Evolutionary conservation across 2,113 vertebrate genomes (phyloP).

Genomic region (Nettapus auritus): DNA sequence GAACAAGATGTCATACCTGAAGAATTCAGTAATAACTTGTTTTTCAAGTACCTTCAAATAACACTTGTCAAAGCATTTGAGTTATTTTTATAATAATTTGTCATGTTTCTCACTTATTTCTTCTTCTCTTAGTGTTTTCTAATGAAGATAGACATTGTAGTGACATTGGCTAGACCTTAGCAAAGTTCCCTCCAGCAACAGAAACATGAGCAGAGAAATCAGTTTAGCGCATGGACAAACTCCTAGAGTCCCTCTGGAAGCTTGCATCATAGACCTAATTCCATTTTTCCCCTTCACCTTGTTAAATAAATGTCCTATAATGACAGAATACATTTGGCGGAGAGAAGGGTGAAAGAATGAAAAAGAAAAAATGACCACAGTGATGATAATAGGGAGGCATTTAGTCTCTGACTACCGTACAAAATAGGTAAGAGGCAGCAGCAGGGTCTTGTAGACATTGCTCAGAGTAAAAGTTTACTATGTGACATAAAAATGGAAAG

Average conservation of each 20-base stretch:
- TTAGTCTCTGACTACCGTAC: neutral
- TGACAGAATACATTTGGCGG: neutral
- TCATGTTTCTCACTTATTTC: neutral
- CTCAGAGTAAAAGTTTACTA: neutral
- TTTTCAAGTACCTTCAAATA: neutral
- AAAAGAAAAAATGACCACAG: neutral
- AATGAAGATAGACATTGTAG: neutral
- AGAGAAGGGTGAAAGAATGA: neutral
- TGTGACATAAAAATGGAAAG: neutral
- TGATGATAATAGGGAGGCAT: neutral
- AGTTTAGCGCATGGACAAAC: neutral
- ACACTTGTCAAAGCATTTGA: neutral
- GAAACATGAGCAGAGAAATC: neutral
- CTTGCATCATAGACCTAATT: neutral
- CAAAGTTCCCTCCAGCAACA: neutral
- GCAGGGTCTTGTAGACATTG: neutral
- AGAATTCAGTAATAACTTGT: neutral
- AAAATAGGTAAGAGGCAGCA: neutral
- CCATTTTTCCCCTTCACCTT: neutral
- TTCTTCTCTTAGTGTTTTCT: neutral
- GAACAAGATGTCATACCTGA: neutral
- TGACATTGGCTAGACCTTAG: constrained; percentile 2
- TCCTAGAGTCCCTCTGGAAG: neutral
- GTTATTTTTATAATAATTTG: neutral
- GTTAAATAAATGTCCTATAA: neutral